These are phyloP conservation scores for Paracanthobrama guichenoti DNA, from an alignment of 2,113 vertebrate genomes.

Conservation along the genomic window DNA sequence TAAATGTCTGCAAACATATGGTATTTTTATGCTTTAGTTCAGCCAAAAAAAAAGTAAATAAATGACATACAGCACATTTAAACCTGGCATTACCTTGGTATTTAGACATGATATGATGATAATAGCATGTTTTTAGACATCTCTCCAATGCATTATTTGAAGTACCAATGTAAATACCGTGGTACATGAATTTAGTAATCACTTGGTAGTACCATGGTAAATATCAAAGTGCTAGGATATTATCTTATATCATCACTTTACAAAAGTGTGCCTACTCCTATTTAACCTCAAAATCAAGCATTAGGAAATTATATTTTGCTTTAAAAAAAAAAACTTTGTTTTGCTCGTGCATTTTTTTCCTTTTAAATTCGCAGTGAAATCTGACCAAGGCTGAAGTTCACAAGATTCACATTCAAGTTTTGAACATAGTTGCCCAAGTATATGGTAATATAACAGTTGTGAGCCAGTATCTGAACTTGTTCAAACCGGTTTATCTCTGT, in stretches of 20 bases:
- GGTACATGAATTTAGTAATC: neutral
- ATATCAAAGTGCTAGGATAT: too few relatives aligned
- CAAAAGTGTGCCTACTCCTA: too few relatives aligned
- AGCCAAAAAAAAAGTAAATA: too few relatives aligned
- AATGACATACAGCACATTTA: too few relatives aligned
- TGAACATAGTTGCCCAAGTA: neutral
- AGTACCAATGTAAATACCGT: neutral
- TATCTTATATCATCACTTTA: too few relatives aligned
- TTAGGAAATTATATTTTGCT: too few relatives aligned
- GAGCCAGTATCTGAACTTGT: neutral
- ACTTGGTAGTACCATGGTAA: neutral
- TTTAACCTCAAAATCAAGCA: neutral
- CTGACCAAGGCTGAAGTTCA: neutral
- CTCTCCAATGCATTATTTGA: neutral
- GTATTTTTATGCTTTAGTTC: too few relatives aligned
- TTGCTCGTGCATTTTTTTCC: too few relatives aligned
- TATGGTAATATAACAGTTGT: neutral
- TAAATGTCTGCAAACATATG: too few relatives aligned
- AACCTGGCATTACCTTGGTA: neutral
- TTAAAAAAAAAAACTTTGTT: too few relatives aligned
- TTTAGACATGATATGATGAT: neutral
- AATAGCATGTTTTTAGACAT: neutral
- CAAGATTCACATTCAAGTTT: neutral
- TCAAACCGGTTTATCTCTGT: neutral
- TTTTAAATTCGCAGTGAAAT: neutral